These are phyloP conservation scores for Clarias batrachus DNA, from an alignment of 2,113 vertebrate genomes.

Conservation along the genomic window DNA sequence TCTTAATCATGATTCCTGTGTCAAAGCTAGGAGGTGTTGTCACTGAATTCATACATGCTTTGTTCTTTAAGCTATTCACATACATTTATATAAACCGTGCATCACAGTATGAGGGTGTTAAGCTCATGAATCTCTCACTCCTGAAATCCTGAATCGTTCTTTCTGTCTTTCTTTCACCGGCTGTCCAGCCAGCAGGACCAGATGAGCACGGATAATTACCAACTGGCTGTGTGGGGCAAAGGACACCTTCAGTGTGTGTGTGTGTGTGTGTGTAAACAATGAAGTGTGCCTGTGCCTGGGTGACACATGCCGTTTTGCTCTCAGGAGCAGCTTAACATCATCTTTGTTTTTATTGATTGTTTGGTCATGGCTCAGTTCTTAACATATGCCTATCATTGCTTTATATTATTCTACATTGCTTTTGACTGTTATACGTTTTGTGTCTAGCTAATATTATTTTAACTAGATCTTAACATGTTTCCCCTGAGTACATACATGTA, in stretches of 20 bases:
- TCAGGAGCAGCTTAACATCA: constrained; percentile 26
- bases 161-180: constrained; percentile 46
- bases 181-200: constrained; percentile 59
- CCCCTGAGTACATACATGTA: background rate
- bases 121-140: background rate
- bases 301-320: constrained; percentile 37
- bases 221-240: constrained; percentile 54
- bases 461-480: background rate
- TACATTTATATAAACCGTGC: background rate
- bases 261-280: constrained; percentile 43
- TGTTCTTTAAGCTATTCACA: background rate
- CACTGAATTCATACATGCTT: background rate
- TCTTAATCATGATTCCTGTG: background rate
- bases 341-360: constrained; percentile 13
- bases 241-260: constrained; percentile 52
- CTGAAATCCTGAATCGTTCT: constrained; percentile 29
- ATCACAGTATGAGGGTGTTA: background rate
- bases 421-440: background rate
- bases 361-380: background rate
- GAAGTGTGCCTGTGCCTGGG: constrained; percentile 25
- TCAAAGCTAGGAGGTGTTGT: background rate
- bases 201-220: constrained; percentile 58
- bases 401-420: background rate
- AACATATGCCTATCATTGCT: background rate
- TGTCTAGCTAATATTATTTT: background rate